Base-by-base conservation (phyloP, 2,888 invertebrate genomes). In the Pristionchus exspectatus region DNA sequence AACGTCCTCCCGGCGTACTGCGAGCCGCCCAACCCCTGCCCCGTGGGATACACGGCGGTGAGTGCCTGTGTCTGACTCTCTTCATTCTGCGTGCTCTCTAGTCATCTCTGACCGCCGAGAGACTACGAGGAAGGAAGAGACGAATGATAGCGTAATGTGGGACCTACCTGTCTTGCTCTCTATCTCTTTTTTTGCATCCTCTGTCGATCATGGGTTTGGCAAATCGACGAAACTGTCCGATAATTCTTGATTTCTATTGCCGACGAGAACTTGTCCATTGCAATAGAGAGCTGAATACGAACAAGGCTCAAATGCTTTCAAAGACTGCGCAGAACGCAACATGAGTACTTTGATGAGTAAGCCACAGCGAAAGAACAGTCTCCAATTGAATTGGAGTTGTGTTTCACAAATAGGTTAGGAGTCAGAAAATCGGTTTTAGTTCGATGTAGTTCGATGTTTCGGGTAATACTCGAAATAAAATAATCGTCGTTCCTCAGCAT, bases 11-110 rank as follows among this genome's bases (percentile, higher is more conserved):
- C 99, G 0, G 98, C 99, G 33, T 99, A 99, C 96, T 99, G 99
- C 95, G 98, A 98, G 95, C 99, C 99, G 0, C 99, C 99, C 2
- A 99, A 99, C 96, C 99, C 99, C 0, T 99, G 99, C 95, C 99
- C 99, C 2, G 97, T 97, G 90, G 99, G 98, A 92, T 98, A 97
- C 95, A 97, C 97, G 91, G 97, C 97, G 97, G 91, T 89, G 50
- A 66, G 81, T 63, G 10, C 1, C 14, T 69, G 10, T 14, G 10
- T 14, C 30, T 27, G 14, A 69, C 16, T n/a, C 21, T 24, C 44
- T 18, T 9, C 16, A 59, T n/a, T 59, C 0, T 2, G 30, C 44
- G 38, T 38, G 38, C 38, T 38, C 38, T 38, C 38, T 38, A 2
- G 38, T 5, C 38, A 2, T 38, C 38, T 38, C 38, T 38, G 38